phyloP scores from a whole-genome alignment of 2,888 invertebrate genomes.

The Dolichopus griseipennis region DNA sequence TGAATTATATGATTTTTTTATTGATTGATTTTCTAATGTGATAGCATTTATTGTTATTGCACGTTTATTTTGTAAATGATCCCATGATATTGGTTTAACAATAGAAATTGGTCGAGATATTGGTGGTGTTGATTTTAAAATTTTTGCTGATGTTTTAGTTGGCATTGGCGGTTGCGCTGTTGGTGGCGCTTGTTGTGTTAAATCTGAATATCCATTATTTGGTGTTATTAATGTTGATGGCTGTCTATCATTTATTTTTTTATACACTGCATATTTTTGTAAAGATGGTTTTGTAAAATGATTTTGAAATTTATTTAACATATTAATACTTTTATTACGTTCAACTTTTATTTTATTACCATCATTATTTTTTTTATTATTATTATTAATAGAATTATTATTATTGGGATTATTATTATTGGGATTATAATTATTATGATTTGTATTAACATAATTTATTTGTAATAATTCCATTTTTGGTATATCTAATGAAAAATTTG shows the following conservation, averaged over 20 bases:
- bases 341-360: background rate
- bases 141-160: conserved; percentile 17
- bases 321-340: background rate
- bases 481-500: conserved; percentile 26
- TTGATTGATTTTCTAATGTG: background rate
- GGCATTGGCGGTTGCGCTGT: conserved; percentile 15
- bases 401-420: conserved; percentile 11
- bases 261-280: conserved; percentile 22
- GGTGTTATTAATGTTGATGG: background rate
- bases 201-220: background rate
- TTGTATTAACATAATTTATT: conserved; percentile 40
- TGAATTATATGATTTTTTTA: conserved; percentile 19
- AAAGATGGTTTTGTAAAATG: background rate
- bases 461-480: conserved; percentile 42
- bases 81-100: conserved; percentile 29
- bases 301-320: conserved; percentile 8
- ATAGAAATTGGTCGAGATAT: conserved; percentile 28
- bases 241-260: conserved; percentile 20
- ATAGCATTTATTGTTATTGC: conserved; percentile 17
- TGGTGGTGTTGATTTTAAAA: conserved; percentile 22
- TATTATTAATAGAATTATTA: conserved; percentile 24
- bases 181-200: conserved; percentile 17
- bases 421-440: conserved; percentile 25
- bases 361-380: conserved; percentile 12
- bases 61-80: conserved; percentile 28